Evolutionary conservation across 2,113 vertebrate species (phyloP).

Genomic region (Gallinago jamesoni): DNA sequence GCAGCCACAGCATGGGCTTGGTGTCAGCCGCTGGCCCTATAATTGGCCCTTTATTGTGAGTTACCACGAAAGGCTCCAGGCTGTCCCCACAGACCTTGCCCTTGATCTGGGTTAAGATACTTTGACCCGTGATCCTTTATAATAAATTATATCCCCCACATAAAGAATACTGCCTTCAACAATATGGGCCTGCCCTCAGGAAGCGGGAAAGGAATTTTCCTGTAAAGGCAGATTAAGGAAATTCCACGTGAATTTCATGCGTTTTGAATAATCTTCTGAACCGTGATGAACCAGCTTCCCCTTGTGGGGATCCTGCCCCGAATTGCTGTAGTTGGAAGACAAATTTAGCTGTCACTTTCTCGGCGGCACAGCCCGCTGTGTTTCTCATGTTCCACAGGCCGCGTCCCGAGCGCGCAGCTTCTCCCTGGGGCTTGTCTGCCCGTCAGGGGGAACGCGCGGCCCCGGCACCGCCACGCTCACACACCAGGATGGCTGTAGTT

Average conservation of each 20-base stretch:
- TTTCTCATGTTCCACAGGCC: neutral
- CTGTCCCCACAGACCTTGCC: conserved; percentile 57
- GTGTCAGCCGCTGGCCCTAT: conserved; percentile 21
- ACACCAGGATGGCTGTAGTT: neutral
- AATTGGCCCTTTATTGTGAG: conserved; percentile 62
- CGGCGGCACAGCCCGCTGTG: neutral
- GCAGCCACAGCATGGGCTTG: neutral
- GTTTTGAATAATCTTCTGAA: conserved; percentile 52
- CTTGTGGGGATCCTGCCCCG: conserved; percentile 20
- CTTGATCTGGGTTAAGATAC: conserved; percentile 68
- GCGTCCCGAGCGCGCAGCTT: neutral
- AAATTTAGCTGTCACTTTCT: conserved; percentile 14
- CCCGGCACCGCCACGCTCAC: neutral
- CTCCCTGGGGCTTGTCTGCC: neutral
- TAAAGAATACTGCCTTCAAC: conserved; percentile 64
- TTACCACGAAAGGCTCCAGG: conserved; percentile 54
- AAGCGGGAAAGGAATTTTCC: conserved; percentile 60
- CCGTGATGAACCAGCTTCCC: conserved; percentile 40
- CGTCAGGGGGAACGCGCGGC: neutral
- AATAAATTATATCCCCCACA: conserved; percentile 67
- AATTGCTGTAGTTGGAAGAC: neutral
- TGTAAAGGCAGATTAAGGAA: conserved; percentile 66
- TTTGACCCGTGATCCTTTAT: conserved; percentile 62
- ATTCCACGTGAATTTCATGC: conserved; percentile 69
- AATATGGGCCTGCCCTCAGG: conserved; percentile 58